These are phyloP conservation scores for Hylaeus volcanicus DNA, from an alignment of 1,140 invertebrate species.

Conservation along the genomic window DNA sequence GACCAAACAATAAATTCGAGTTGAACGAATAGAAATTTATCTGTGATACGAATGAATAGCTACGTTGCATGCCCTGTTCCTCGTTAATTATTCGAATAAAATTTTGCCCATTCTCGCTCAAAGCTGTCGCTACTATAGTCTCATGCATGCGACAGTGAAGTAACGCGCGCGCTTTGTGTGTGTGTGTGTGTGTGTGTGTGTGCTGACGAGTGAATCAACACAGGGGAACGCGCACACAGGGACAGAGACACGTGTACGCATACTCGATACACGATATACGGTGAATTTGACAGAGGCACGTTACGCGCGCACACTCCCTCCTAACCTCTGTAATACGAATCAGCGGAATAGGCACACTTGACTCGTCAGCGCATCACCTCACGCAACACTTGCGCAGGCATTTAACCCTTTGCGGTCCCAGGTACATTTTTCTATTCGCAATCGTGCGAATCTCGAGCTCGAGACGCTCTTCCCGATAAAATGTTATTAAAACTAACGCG, in stretches of 20 bases:
- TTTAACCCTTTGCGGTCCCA: slow-evolving; percentile 52
- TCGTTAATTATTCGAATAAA: no score
- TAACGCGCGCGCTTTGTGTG: not conserved
- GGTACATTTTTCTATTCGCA: slow-evolving; percentile 1
- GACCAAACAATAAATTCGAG: no score
- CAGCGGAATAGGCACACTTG: slow-evolving; percentile 62
- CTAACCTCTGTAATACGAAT: slow-evolving; percentile 41
- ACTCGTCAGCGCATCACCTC: slow-evolving; percentile 64
- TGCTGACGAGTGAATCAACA: slow-evolving; percentile 33
- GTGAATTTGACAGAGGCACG: slow-evolving; percentile 60
- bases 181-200: not conserved
- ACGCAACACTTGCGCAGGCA: slow-evolving; percentile 57
- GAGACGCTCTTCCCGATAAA: not conserved
- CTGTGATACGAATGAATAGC: no score
- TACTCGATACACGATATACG: slow-evolving; percentile 39
- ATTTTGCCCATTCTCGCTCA: not conserved
- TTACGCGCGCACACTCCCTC: slow-evolving; percentile 22
- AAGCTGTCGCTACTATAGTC: not conserved
- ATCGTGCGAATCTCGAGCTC: not conserved
- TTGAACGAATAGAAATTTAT: no score
- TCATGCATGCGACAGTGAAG: not conserved
- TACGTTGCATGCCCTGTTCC: not conserved
- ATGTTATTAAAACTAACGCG: not conserved
- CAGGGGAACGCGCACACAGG: slow-evolving; percentile 17
- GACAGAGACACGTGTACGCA: not conserved